Evolutionary conservation across 2,888 invertebrate genomes (phyloP).

Genomic region (Aphodius granarius): DNA sequence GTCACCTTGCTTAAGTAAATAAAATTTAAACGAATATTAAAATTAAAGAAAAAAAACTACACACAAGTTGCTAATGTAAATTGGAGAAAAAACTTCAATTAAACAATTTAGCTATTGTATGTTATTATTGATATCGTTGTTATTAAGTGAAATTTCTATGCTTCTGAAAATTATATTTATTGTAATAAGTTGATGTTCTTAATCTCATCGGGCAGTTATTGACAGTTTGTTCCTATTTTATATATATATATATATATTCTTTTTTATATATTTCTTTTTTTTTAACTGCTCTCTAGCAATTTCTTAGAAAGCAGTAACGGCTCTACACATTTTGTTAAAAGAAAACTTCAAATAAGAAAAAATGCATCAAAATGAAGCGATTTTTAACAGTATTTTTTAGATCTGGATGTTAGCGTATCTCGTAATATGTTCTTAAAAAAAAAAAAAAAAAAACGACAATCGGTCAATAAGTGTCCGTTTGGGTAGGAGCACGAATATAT

Average conservation of each 20-base stretch:
- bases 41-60: background rate
- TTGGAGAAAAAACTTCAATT: background rate
- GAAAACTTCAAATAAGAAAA: no score
- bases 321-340: no score
- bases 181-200: background rate
- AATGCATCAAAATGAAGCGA: no score
- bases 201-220: background rate
- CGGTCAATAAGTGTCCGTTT: background rate
- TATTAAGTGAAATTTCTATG: background rate
- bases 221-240: background rate
- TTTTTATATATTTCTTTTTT: constrained; percentile 5
- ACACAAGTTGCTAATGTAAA: background rate
- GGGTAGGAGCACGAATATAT: constrained; percentile 1
- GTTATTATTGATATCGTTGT: background rate
- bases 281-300: no score
- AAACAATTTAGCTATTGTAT: background rate
- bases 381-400: no score
- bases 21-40: background rate
- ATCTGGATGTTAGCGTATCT: no score
- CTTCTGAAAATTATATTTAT: background rate
- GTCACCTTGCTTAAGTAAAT: background rate
- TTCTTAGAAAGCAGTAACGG: no score
- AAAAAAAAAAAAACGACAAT: background rate
- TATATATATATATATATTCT: background rate
- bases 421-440: no score